A percentile compares a stretch with the other conserved stretches of the same genome.
phyloP scores from a whole-genome alignment of 1,140 invertebrate genomes.

The Oncopeltus fasciatus region DNA sequence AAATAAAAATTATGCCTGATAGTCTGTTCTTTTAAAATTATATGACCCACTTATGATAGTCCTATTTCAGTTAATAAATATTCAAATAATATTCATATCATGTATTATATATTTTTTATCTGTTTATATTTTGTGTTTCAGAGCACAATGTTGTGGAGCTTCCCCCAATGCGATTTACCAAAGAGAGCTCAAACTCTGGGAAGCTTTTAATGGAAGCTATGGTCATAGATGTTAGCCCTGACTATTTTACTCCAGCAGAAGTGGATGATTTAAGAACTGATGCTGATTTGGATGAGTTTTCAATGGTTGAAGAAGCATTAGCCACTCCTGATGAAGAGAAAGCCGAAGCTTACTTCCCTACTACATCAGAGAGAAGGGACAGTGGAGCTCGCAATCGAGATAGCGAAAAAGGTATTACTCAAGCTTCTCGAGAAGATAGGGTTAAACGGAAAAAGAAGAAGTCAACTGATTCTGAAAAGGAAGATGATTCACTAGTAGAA shows the following conservation, averaged over 20 bases:
- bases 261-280: conserved; percentile 62
- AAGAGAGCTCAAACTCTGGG: conserved; percentile 73
- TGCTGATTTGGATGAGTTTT: conserved; percentile 71
- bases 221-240: conserved; percentile 73
- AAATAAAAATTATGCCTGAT: too few relatives aligned
- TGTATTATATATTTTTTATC: too few relatives aligned
- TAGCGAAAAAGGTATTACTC: not conserved
- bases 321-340: conserved; percentile 27
- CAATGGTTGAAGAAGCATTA: conserved; percentile 44
- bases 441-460: conserved; percentile 16
- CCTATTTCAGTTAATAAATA: too few relatives aligned
- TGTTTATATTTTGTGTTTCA: conserved; percentile 24
- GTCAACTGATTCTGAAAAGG: conserved; percentile 24
- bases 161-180: conserved; percentile 73
- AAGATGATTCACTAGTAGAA: conserved; percentile 24
- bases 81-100: too few relatives aligned
- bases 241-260: conserved; percentile 58
- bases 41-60: too few relatives aligned
- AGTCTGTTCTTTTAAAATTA: too few relatives aligned
- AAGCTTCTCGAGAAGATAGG: not conserved
- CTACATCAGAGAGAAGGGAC: not conserved
- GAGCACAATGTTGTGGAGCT: conserved; percentile 75
- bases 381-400: not conserved
- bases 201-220: conserved; percentile 80
- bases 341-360: not conserved